These are phyloP conservation scores for Amphimedon queenslandica DNA, from an alignment of 37 sponge, comb jelly and placozoan genomes.

Conservation along the genomic window DNA sequence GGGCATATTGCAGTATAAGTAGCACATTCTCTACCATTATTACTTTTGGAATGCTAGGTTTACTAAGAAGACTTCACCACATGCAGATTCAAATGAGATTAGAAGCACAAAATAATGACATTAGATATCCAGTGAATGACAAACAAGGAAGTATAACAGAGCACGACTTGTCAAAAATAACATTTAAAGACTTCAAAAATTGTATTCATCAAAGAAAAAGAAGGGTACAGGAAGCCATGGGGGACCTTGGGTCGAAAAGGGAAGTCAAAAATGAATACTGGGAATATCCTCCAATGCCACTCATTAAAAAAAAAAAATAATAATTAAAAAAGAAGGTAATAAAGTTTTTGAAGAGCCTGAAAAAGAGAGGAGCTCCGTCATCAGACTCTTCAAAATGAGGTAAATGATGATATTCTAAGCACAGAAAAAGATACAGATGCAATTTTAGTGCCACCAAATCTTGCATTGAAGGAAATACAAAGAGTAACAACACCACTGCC, in stretches of 20 bases:
- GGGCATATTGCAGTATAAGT: conserved; percentile 34
- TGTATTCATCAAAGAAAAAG: conserved; percentile 11
- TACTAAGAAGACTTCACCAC: conserved; percentile 19
- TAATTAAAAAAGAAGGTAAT: conserved; percentile 18
- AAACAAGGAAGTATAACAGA: neutral
- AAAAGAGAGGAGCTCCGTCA: neutral
- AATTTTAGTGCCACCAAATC: neutral
- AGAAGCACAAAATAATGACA: conserved; percentile 19
- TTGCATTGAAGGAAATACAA: neutral
- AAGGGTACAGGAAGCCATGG: conserved; percentile 13
- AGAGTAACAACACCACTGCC: neutral
- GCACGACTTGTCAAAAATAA: conserved; percentile 2
- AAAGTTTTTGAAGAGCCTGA: neutral
- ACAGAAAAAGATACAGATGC: neutral
- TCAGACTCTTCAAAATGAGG: neutral
- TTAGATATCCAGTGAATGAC: conserved; percentile 2
- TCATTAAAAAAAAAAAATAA: conserved; percentile 3
- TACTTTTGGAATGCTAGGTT: conserved; percentile 34
- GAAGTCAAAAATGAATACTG: conserved; percentile 4
- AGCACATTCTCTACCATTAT: conserved; percentile 37
- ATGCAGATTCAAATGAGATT: conserved; percentile 31
- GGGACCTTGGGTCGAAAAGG: conserved; percentile 23
- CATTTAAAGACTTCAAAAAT: conserved; percentile 10
- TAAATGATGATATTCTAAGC: neutral
- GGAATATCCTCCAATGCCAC: conserved; percentile 24